Evolutionary conservation across 2,113 vertebrate genomes (phyloP).

Genomic region (Esox niger): DNA sequence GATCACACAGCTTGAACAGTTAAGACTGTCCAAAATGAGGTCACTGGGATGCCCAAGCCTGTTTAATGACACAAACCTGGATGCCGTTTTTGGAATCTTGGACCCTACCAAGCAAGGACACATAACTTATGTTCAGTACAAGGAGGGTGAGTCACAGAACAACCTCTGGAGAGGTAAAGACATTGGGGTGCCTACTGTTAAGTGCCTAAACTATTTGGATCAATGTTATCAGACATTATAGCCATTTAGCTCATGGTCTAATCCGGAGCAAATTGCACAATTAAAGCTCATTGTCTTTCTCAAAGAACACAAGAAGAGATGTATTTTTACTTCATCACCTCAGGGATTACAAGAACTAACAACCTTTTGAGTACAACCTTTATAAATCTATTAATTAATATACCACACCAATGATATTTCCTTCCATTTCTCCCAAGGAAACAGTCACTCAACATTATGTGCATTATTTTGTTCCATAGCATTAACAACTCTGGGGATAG

Average conservation of each 20-base stretch:
- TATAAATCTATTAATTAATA: background rate
- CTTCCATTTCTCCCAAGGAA: background rate
- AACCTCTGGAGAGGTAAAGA: too few relatives aligned
- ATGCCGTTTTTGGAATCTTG: slow-evolving; percentile 65
- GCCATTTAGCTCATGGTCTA: too few relatives aligned
- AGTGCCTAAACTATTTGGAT: too few relatives aligned
- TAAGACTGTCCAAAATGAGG: slow-evolving; percentile 46
- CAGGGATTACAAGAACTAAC: too few relatives aligned
- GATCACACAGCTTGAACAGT: slow-evolving; percentile 60
- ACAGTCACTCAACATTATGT: background rate
- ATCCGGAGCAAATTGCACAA: too few relatives aligned
- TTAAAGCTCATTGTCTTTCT: too few relatives aligned
- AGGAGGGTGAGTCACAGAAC: slow-evolving; percentile 59
- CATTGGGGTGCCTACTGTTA: too few relatives aligned
- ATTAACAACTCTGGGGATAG: slow-evolving; percentile 65
- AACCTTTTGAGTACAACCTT: too few relatives aligned
- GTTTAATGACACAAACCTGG: slow-evolving; percentile 62
- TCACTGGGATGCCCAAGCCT: slow-evolving; percentile 44
- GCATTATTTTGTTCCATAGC: slow-evolving; percentile 48
- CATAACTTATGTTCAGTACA: slow-evolving; percentile 66
- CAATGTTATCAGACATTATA: too few relatives aligned
- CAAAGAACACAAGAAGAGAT: too few relatives aligned
- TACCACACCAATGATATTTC: background rate
- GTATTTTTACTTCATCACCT: too few relatives aligned
- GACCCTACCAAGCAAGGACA: slow-evolving; percentile 59